Conservation (phyloP, 2,797 vertebrate species). For the Centropyge bicolor region DNA sequence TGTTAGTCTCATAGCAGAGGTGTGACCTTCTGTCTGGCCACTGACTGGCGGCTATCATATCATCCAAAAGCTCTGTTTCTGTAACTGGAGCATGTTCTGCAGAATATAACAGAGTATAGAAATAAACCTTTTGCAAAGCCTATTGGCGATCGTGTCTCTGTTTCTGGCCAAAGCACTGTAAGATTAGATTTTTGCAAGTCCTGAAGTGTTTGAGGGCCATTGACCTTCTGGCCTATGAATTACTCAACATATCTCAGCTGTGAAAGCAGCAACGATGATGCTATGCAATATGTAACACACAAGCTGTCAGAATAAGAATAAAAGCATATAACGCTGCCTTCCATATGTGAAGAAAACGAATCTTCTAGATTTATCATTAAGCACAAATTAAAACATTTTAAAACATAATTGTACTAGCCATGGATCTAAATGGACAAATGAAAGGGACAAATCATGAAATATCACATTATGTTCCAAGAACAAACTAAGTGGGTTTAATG, state of each 20-base stretch:
- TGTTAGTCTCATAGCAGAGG: constrained; percentile 55
- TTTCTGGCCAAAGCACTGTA: constrained; percentile 35
- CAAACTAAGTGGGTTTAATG: constrained; percentile 55
- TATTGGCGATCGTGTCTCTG: constrained; percentile 36
- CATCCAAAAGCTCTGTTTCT: constrained; percentile 57
- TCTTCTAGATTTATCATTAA: constrained; percentile 39
- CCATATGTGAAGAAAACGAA: constrained; percentile 31
- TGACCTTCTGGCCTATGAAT: constrained; percentile 33
- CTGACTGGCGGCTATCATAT: constrained; percentile 52
- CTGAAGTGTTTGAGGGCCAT: constrained; percentile 36
- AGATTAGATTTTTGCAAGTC: constrained; percentile 45
- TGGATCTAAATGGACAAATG: constrained; percentile 50
- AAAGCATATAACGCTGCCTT: constrained; percentile 9
- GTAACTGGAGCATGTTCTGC: constrained; percentile 52
- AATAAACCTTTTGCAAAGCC: constrained; percentile 48
- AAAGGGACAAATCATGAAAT: constrained; percentile 44
- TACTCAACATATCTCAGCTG: constrained; percentile 40
- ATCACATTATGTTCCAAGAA: constrained; percentile 43
- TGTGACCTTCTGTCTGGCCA: constrained; percentile 63
- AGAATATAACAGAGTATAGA: constrained; percentile 33
- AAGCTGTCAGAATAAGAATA: constrained; percentile 20
- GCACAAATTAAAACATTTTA: constrained; percentile 48
- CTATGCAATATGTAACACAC: constrained; percentile 26
- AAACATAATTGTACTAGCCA: constrained; percentile 37
- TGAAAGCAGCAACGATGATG: constrained; percentile 32